These are phyloP conservation scores for Spheniscus humboldti DNA, from an alignment of 2,797 vertebrate genomes.

Conservation along the genomic window DNA sequence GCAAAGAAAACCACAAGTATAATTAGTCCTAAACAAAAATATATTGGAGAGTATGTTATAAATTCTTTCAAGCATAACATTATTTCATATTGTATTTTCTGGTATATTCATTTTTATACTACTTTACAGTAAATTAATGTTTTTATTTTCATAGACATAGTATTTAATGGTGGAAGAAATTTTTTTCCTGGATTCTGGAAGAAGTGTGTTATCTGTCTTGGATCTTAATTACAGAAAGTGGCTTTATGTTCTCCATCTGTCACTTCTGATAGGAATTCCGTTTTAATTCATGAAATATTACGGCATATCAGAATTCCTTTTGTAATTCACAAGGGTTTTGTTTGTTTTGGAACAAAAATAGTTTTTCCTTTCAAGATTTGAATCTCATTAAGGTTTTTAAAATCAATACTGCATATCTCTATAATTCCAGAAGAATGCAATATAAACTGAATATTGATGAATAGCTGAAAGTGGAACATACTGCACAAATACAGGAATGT, in stretches of 20 bases:
- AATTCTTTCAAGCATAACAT: neutral
- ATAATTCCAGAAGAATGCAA: neutral
- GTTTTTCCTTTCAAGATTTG: neutral
- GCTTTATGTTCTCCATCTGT: neutral
- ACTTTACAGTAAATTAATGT: neutral
- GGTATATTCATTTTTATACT: neutral
- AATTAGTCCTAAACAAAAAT: neutral
- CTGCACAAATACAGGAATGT: neutral
- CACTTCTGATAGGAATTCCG: neutral
- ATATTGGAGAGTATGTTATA: neutral
- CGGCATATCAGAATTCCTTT: neutral
- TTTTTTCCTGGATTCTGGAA: neutral
- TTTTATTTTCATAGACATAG: neutral
- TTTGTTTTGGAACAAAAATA: neutral
- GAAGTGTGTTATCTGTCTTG: neutral
- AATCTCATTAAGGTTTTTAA: neutral
- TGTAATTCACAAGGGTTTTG: neutral
- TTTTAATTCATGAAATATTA: neutral
- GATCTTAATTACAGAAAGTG: neutral
- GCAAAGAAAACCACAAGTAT: neutral
- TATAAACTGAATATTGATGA: neutral
- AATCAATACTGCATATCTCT: neutral
- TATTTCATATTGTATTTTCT: neutral
- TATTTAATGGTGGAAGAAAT: neutral
- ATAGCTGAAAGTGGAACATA: neutral